phyloP scores from a whole-genome alignment of 1,140 invertebrate species.

The Drosophila mauritiana region DNA sequence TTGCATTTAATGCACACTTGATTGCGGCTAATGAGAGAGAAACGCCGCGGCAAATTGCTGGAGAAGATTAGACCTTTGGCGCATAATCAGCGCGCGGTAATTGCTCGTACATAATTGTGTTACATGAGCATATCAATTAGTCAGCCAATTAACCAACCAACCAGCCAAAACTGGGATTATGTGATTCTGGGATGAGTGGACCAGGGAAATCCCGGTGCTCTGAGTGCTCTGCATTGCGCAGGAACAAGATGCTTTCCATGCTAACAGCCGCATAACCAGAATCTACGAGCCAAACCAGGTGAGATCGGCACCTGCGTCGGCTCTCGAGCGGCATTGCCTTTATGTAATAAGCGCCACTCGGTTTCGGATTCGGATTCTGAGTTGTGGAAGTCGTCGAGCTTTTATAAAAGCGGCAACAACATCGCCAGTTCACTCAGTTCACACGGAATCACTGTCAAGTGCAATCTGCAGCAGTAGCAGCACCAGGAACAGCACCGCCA shows the following conservation, averaged over 20 bases:
- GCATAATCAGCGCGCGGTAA: slow-evolving; percentile 47
- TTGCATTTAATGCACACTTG: slow-evolving; percentile 73
- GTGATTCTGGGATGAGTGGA: slow-evolving; percentile 17
- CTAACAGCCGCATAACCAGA: slow-evolving; percentile 12
- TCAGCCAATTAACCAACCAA: slow-evolving; percentile 36
- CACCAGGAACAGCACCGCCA: background rate
- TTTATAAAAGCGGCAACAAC: slow-evolving; percentile 80
- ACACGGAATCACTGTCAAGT: slow-evolving; percentile 75
- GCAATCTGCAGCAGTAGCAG: slow-evolving; percentile 27
- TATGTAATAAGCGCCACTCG: slow-evolving; percentile 46
- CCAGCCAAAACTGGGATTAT: background rate
- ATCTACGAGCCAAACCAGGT: slow-evolving; percentile 9
- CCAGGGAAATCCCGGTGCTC: slow-evolving; percentile 29
- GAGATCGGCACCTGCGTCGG: slow-evolving; percentile 7
- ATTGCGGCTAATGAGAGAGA: slow-evolving; percentile 69
- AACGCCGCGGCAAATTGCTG: slow-evolving; percentile 37
- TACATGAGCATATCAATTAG: slow-evolving; percentile 64
- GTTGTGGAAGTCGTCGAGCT: slow-evolving; percentile 46
- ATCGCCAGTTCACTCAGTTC: slow-evolving; percentile 69
- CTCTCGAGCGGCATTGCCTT: slow-evolving; percentile 42
- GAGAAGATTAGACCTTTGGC: slow-evolving; percentile 20
- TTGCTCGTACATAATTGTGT: slow-evolving; percentile 60
- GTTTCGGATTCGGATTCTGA: slow-evolving; percentile 37
- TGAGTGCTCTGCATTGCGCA: background rate
- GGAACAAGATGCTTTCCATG: slow-evolving; percentile 5